Conservation (phyloP, 2,888 invertebrate genomes). For the Priocnemis perturbator region DNA sequence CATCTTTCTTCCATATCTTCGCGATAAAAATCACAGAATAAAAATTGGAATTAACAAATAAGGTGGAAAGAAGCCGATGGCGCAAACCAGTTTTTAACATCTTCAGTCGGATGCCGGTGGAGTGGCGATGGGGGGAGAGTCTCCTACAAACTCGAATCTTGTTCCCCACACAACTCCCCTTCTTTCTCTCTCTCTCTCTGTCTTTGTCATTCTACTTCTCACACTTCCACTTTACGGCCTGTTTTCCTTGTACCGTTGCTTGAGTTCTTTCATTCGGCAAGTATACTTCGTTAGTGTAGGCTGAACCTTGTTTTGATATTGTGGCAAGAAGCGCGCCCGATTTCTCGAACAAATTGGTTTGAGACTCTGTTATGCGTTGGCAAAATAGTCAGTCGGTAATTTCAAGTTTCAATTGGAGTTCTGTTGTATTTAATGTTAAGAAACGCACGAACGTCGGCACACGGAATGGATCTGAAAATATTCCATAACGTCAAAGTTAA, state of each 20-base stretch:
- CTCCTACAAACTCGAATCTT: conserved; percentile 14
- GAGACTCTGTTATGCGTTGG: too few relatives aligned
- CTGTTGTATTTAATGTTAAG: too few relatives aligned
- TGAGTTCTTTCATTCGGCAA: conserved; percentile 33
- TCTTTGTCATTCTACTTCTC: conserved; percentile 28
- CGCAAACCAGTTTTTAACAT: conserved; percentile 66
- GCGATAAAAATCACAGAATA: conserved; percentile 45
- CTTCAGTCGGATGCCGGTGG: conserved; percentile 33
- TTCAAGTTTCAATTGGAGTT: too few relatives aligned
- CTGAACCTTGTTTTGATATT: conserved; percentile 32
- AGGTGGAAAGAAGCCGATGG: conserved; percentile 51
- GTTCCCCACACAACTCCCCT: conserved; percentile 24
- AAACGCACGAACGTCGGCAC: too few relatives aligned
- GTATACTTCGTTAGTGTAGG: conserved; percentile 37
- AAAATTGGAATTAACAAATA: conserved; percentile 50
- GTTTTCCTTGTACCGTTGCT: conserved; percentile 10
- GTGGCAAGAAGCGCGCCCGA: too few relatives aligned
- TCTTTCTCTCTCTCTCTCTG: conserved; percentile 26
- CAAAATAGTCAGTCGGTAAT: too few relatives aligned
- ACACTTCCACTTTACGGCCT: not conserved
- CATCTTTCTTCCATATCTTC: not conserved
- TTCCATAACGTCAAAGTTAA: too few relatives aligned
- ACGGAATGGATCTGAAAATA: too few relatives aligned
- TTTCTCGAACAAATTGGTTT: too few relatives aligned
- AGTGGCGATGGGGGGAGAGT: too few relatives aligned